Percentiles rank a stretch among this genome's conserved stretches.
Evolutionary conservation across 2,888 invertebrate genomes (phyloP).

Genomic region (Yponomeuta sedellus): DNA sequence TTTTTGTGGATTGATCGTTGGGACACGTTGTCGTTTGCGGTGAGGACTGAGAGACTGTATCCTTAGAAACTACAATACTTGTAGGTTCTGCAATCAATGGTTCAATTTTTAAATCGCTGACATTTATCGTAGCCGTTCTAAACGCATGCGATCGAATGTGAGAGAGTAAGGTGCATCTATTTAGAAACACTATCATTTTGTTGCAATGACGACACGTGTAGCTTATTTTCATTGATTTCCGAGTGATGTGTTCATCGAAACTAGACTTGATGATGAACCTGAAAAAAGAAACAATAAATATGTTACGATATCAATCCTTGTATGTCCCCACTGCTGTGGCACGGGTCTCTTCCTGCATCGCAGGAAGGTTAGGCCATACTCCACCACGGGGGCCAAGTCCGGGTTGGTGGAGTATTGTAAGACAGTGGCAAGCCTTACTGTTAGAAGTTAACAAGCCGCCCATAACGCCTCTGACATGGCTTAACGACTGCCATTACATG

Average conservation of each 20-base stretch:
- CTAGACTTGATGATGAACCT: slow-evolving; percentile 61
- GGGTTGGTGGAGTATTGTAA: too few species aligned
- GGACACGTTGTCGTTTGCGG: neutral
- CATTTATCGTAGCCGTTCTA: slow-evolving; percentile 65
- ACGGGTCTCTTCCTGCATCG: too few species aligned
- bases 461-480: too few species aligned
- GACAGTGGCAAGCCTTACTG: too few species aligned
- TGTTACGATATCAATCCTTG: neutral
- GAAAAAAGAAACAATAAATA: slow-evolving; percentile 30
- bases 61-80: slow-evolving; percentile 13
- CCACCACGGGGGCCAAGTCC: too few species aligned
- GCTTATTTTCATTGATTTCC: slow-evolving; percentile 62
- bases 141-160: slow-evolving; percentile 68
- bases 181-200: slow-evolving; percentile 48
- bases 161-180: slow-evolving; percentile 63
- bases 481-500: too few species aligned
- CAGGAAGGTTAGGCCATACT: too few species aligned
- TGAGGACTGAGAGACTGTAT: neutral
- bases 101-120: slow-evolving; percentile 57
- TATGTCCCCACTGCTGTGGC: too few species aligned
- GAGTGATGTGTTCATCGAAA: slow-evolving; percentile 51
- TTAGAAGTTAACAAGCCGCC: too few species aligned
- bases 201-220: slow-evolving; percentile 56
- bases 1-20: neutral
- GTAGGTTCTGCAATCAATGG: slow-evolving; percentile 25